phyloP scores from a whole-genome alignment of 1,140 invertebrate species.

The Chelonus insularis region DNA sequence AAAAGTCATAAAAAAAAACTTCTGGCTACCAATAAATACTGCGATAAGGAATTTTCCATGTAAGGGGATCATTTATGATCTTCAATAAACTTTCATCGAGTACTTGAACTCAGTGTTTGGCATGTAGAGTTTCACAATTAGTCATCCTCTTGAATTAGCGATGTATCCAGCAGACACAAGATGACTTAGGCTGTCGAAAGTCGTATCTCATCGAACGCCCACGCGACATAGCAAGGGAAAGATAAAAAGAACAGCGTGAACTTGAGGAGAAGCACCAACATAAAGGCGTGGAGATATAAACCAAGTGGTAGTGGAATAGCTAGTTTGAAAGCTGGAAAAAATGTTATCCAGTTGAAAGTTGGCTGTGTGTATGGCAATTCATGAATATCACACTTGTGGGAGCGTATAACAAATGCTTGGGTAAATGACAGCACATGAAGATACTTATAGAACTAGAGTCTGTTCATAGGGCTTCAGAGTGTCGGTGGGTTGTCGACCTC shows the following conservation, averaged over 20 bases:
- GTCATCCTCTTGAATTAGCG: slow-evolving; percentile 7
- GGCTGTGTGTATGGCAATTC: neutral
- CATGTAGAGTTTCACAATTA: neutral
- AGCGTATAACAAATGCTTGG: neutral
- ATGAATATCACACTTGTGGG: neutral
- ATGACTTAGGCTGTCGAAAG: neutral
- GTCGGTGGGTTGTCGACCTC: slow-evolving; percentile 13
- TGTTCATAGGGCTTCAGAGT: slow-evolving; percentile 3
- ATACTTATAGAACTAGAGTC: neutral
- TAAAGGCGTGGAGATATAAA: neutral
- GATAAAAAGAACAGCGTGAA: neutral
- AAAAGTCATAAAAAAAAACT: too few species aligned
- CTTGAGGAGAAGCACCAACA: neutral
- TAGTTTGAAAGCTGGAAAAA: too few species aligned
- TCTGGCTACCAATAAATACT: too few species aligned
- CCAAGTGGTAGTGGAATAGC: neutral
- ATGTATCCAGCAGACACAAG: neutral
- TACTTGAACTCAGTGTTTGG: neutral
- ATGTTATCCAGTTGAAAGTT: too few species aligned
- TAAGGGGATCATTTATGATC: neutral
- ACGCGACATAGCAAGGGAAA: neutral
- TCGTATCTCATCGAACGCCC: slow-evolving; percentile 8
- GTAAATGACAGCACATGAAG: slow-evolving; percentile 1
- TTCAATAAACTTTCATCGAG: neutral
- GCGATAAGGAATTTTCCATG: too few species aligned